phyloP scores from a whole-genome alignment of 2,797 vertebrate genomes.

The Acipenser oxyrinchus region DNA sequence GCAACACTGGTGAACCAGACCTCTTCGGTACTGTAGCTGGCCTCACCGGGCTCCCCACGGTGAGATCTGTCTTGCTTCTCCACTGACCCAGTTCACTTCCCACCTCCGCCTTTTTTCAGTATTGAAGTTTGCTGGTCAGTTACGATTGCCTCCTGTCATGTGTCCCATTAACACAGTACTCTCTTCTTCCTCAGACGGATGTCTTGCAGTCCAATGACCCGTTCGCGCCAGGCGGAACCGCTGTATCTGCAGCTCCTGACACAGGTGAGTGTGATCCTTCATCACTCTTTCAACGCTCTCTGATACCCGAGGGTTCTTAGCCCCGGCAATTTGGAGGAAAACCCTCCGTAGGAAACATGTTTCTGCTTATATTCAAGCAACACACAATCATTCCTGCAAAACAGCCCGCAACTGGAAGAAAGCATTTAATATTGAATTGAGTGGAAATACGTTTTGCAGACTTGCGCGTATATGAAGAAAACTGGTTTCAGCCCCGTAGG shows the following conservation, averaged over 20 bases:
- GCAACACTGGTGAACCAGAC: slow-evolving; percentile 21
- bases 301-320: not conserved
- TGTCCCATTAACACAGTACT: not conserved
- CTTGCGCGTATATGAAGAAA: no score
- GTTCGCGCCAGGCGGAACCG: slow-evolving; percentile 89
- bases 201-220: slow-evolving; percentile 74
- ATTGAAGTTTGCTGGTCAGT: not conserved
- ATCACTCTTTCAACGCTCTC: no score
- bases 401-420: no score
- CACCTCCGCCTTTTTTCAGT: not conserved
- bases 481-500: no score
- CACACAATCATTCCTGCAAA: not conserved
- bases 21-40: slow-evolving; percentile 40
- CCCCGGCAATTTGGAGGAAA: slow-evolving; percentile 15
- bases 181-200: slow-evolving; percentile 66
- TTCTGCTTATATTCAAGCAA: no score
- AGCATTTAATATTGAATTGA: no score
- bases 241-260: slow-evolving; percentile 70
- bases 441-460: no score
- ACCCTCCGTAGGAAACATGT: not conserved
- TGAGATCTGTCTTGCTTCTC: slow-evolving; percentile 39
- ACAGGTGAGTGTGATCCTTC: slow-evolving; percentile 57
- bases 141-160: not conserved
- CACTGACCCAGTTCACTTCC: slow-evolving; percentile 19
- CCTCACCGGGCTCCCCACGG: slow-evolving; percentile 27